These are phyloP conservation scores for Cardiocondyla obscurior DNA, from an alignment of 1,140 invertebrate species.

Conservation along the genomic window DNA sequence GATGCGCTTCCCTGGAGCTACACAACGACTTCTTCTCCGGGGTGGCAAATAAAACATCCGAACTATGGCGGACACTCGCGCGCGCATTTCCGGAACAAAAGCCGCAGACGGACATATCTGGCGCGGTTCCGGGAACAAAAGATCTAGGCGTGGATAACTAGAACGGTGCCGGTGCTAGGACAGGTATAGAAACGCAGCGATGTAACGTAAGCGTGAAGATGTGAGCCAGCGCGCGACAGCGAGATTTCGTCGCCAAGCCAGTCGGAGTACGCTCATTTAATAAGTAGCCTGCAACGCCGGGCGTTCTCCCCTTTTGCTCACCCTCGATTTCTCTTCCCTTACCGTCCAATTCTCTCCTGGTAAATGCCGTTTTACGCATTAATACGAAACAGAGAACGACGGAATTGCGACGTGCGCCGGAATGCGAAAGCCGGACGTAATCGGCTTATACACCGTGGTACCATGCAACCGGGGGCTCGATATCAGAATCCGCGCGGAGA, in stretches of 20 bases:
- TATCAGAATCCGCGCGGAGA: slow-evolving; percentile 62
- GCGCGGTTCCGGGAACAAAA: slow-evolving; percentile 54
- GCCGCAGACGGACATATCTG: slow-evolving; percentile 23
- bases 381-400: slow-evolving; percentile 40
- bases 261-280: slow-evolving; percentile 50
- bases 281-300: slow-evolving; percentile 29
- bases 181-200: not conserved
- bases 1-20: slow-evolving; percentile 1
- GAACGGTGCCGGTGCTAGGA: not conserved
- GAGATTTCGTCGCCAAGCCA: slow-evolving; percentile 48
- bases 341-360: not conserved
- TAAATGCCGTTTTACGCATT: slow-evolving; percentile 33
- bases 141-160: slow-evolving; percentile 29
- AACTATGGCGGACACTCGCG: slow-evolving; percentile 16
- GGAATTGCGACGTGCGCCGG: slow-evolving; percentile 40
- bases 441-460: slow-evolving; percentile 60
- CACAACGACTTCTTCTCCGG: slow-evolving; percentile 30
- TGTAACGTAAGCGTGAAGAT: slow-evolving; percentile 7
- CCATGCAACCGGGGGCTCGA: slow-evolving; percentile 50
- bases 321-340: not conserved
- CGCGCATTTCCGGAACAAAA: slow-evolving; percentile 62
- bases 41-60: slow-evolving; percentile 55
- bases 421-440: slow-evolving; percentile 61
- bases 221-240: not conserved
- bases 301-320: not conserved